Conservation (phyloP, 2,113 vertebrate species). For the Gymnocephalus cernua region DNA sequence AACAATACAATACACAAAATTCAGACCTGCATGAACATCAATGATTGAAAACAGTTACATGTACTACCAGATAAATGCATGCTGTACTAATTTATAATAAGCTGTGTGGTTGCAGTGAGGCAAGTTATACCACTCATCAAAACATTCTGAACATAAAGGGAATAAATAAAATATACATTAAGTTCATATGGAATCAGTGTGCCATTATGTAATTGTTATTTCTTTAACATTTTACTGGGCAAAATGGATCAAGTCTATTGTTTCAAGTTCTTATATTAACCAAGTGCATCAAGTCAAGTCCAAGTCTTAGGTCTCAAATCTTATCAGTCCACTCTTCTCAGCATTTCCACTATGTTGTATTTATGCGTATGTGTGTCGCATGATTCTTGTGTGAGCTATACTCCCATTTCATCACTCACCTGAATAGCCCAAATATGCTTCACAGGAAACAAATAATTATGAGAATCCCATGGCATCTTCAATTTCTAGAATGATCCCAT, state of each 20-base stretch:
- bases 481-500: conserved; percentile 40
- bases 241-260: not conserved
- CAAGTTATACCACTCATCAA: not conserved
- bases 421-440: not conserved
- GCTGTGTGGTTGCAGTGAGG: not conserved
- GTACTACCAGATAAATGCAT: not conserved
- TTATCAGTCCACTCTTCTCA: not conserved
- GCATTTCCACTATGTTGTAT: not conserved
- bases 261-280: not conserved
- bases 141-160: not conserved
- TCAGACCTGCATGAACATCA: not conserved
- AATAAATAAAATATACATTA: not conserved
- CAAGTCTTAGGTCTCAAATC: not conserved
- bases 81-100: not conserved
- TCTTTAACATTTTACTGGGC: not conserved
- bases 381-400: not conserved
- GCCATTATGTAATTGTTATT: conserved; percentile 1
- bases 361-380: not conserved
- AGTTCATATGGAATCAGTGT: not conserved
- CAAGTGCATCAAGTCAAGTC: not conserved
- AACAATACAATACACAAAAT: not conserved
- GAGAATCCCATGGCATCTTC: conserved; percentile 12
- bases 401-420: conserved; percentile 1
- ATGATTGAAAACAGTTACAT: not conserved
- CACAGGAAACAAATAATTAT: conserved; percentile 15